phyloP scores from a whole-genome alignment of 1,140 invertebrate species.

The Magallana gigas region DNA sequence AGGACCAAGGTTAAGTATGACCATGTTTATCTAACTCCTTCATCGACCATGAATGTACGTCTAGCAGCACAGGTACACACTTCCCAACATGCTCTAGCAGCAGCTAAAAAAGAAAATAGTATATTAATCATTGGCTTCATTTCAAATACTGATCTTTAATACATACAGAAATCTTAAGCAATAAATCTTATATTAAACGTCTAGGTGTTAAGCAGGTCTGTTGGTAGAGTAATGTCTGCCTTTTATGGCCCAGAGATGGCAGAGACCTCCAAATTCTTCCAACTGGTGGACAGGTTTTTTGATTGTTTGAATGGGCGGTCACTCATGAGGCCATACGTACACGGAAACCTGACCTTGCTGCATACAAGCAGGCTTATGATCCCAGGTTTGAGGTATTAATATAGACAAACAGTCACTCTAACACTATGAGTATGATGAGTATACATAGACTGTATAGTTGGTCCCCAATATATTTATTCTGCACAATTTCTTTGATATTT shows the following conservation, averaged over 20 bases:
- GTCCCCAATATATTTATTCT: too few relatives aligned
- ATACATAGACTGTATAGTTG: too few relatives aligned
- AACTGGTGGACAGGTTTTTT: conserved; percentile 2
- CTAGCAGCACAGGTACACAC: conserved; percentile 45
- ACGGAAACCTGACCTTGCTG: neutral
- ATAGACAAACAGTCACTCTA: too few relatives aligned
- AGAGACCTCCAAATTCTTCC: conserved; percentile 3
- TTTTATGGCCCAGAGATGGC: conserved; percentile 6
- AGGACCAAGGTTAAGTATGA: conserved; percentile 47
- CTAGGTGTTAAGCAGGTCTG: neutral
- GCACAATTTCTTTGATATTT: too few relatives aligned
- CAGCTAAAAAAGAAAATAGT: too few relatives aligned
- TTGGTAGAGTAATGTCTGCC: neutral
- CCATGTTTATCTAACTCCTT: conserved; percentile 37
- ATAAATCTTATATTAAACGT: neutral
- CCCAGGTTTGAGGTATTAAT: neutral
- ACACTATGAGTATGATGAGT: too few relatives aligned
- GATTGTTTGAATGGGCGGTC: neutral
- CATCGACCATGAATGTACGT: conserved; percentile 31
- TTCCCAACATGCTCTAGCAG: neutral
- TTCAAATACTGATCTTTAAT: too few relatives aligned
- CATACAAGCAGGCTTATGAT: neutral
- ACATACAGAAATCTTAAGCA: too few relatives aligned
- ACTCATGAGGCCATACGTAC: neutral
- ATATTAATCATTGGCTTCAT: too few relatives aligned